A percentile compares a stretch with the other conserved stretches of the same genome.
Evolutionary conservation across 2,113 vertebrate species (phyloP).

Genomic region (Anser cygnoides): DNA sequence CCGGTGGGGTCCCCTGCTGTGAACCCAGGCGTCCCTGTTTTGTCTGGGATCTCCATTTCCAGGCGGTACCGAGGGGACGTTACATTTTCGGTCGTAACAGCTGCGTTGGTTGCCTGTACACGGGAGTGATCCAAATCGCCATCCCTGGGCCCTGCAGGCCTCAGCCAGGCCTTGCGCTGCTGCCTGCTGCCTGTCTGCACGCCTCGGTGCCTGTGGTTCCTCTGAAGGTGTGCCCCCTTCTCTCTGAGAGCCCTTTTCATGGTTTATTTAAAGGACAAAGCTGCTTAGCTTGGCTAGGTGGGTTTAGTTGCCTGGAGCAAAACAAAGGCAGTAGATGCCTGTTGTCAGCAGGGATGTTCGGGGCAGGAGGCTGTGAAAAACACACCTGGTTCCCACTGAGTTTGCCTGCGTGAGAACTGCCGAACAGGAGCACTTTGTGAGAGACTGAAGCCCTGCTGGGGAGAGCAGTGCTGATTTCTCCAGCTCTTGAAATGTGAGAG

Average conservation of each 20-base stretch:
- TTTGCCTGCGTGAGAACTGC: background rate
- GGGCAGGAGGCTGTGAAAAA: background rate
- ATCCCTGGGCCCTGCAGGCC: background rate
- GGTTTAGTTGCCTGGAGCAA: background rate
- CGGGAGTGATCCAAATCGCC: background rate
- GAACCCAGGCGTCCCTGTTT: background rate
- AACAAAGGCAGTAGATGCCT: background rate
- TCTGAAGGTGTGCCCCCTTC: background rate
- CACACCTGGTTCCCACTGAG: background rate
- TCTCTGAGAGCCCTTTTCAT: background rate
- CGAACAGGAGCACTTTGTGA: background rate
- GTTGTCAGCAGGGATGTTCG: background rate
- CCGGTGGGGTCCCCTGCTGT: background rate
- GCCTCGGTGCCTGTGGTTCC: background rate
- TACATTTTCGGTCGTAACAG: background rate
- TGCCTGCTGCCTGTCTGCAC: background rate
- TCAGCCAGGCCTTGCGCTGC: background rate
- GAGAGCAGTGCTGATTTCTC: background rate
- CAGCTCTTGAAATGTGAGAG: background rate
- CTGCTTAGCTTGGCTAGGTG: background rate
- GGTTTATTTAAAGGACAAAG: background rate
- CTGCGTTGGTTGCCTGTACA: background rate
- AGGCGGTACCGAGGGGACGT: background rate
- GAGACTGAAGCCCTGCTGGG: background rate
- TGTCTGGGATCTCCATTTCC: background rate